Evolutionary conservation across 2,888 invertebrate species (phyloP).

Genomic region (Brachycybe producta): DNA sequence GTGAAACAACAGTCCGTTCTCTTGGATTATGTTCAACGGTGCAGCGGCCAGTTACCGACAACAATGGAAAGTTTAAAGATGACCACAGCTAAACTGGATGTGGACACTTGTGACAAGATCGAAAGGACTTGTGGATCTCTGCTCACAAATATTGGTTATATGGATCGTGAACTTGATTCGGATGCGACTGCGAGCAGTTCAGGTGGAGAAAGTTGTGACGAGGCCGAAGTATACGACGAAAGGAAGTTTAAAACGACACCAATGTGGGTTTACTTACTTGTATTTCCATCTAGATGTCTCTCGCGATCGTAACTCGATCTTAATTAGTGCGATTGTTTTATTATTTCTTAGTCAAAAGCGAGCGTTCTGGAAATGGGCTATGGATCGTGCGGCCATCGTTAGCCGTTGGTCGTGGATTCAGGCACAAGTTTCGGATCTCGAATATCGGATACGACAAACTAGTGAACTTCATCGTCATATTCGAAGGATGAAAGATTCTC

Average conservation of each 20-base stretch:
- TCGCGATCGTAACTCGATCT: no score
- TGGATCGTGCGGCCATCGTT: conserved; percentile 66
- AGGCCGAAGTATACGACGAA: conserved; percentile 36
- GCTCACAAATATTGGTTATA: conserved; percentile 54
- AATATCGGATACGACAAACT: conserved; percentile 78
- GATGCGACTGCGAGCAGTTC: conserved; percentile 90
- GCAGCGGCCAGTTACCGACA: neutral
- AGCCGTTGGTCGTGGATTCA: conserved; percentile 84
- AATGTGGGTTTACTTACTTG: conserved; percentile 58
- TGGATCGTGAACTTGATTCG: conserved; percentile 68
- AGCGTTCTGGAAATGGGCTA: conserved; percentile 40
- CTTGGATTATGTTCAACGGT: neutral
- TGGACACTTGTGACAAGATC: conserved; percentile 40
- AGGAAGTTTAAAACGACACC: conserved; percentile 13
- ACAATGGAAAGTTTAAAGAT: neutral
- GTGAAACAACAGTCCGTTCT: conserved; percentile 3
- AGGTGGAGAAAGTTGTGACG: conserved; percentile 87
- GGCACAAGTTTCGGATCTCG: conserved; percentile 82
- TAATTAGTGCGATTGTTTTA: no score
- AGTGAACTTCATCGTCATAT: conserved; percentile 53
- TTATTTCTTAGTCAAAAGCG: conserved; percentile 26
- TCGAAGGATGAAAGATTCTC: conserved; percentile 46
- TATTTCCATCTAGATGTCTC: no score
- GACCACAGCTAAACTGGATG: conserved; percentile 25
- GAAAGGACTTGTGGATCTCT: conserved; percentile 52